Conservation (phyloP, 2,888 invertebrate species). For the Venustoraphidia nigricollis region DNA sequence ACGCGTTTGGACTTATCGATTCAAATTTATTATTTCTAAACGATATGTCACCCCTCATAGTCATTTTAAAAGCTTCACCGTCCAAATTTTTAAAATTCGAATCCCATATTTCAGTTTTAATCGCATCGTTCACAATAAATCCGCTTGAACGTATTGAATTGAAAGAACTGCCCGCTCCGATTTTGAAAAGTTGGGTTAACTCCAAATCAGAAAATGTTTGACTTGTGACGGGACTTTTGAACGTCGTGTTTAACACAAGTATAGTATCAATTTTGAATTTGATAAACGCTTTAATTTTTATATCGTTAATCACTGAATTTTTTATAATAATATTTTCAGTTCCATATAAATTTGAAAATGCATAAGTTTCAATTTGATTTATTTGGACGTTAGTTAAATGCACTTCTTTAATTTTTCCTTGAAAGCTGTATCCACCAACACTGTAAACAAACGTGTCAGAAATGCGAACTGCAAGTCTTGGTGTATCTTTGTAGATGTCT, state of each 20-base stretch:
- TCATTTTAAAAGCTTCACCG: slow-evolving; percentile 47
- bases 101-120: slow-evolving; percentile 42
- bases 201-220: slow-evolving; percentile 59
- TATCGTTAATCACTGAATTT: slow-evolving; percentile 39
- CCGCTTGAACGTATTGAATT: slow-evolving; percentile 49
- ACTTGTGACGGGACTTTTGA: slow-evolving; percentile 45
- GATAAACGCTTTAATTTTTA: slow-evolving; percentile 62
- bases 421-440: slow-evolving; percentile 35
- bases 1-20: slow-evolving; percentile 41
- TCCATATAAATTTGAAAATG: slow-evolving; percentile 55
- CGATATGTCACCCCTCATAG: slow-evolving; percentile 41
- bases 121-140: slow-evolving; percentile 47
- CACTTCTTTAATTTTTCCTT: slow-evolving; percentile 55
- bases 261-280: slow-evolving; percentile 57
- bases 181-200: slow-evolving; percentile 45
- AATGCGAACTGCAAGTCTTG: slow-evolving; percentile 2
- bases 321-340: slow-evolving; percentile 46
- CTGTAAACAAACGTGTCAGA: background rate
- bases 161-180: slow-evolving; percentile 45
- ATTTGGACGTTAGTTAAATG: slow-evolving; percentile 45
- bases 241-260: slow-evolving; percentile 41
- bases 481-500: background rate
- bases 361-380: slow-evolving; percentile 48
- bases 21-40: slow-evolving; percentile 50
- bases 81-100: slow-evolving; percentile 41